Conservation (phyloP, 1,140 invertebrate species). For the Pogonomyrmex californicus region DNA sequence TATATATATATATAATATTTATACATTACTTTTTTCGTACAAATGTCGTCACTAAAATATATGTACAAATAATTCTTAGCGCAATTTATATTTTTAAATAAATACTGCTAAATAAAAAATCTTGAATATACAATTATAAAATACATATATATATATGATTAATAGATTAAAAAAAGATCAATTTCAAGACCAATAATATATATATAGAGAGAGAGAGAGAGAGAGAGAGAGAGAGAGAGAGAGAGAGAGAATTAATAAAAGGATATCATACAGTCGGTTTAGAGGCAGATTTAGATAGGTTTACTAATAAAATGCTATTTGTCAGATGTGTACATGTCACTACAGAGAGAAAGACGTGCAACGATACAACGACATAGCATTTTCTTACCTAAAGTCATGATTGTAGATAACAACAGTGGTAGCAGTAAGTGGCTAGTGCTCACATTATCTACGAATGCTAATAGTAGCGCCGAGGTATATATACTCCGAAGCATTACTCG, state of each 20-base stretch:
- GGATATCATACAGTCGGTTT: neutral
- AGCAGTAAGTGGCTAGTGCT: slow-evolving; percentile 70
- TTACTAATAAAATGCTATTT: slow-evolving; percentile 21
- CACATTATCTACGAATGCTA: slow-evolving; percentile 58
- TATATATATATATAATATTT: too few species aligned
- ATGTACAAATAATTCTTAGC: neutral
- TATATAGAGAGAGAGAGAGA: too few species aligned
- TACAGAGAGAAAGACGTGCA: slow-evolving; percentile 54
- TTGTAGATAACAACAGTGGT: slow-evolving; percentile 66
- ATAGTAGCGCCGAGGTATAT: slow-evolving; percentile 32
- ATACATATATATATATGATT: neutral
- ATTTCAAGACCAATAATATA: neutral
- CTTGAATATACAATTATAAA: neutral
- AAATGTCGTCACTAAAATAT: neutral
- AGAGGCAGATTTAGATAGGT: slow-evolving; percentile 2
- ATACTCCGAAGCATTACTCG: slow-evolving; percentile 40
- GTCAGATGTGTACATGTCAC: slow-evolving; percentile 27
- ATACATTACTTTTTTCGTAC: neutral
- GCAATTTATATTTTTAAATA: neutral
- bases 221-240: too few species aligned
- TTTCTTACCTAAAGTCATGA: slow-evolving; percentile 74
- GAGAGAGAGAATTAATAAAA: neutral
- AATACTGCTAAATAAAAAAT: neutral
- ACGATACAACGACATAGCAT: slow-evolving; percentile 27
- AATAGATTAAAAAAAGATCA: neutral